Evolutionary conservation across 2,113 vertebrate species (phyloP), one percentile per base, ranked within the genome.

Genomic region (Odocoileus hemionus): DNA sequence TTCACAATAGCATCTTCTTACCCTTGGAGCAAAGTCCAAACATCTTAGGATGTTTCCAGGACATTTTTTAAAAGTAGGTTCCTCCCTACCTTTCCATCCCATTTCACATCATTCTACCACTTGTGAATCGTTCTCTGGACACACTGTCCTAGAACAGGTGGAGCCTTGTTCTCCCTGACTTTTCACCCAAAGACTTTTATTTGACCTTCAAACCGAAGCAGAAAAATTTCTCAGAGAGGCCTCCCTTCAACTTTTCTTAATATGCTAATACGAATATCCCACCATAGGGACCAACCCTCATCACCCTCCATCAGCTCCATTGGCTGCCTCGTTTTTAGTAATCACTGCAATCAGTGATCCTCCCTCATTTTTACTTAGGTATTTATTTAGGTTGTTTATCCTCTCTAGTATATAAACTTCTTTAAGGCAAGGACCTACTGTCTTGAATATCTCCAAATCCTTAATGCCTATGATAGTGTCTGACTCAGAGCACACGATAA

Each of bases 21-120:
- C 26, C 78, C 23, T 89, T 89, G 74, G 6, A 64, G 67, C 17
- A 92, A 89, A 92, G 76, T 88, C 67, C 21, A 86, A 96, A 78
- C 55, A 78, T 50, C 23, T 76, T 58, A 67, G 54, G 30, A 50
- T 76, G 21, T 25, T 30, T 67, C 89, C 67, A 82, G 39, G 2
- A 12, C 30, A 83, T 58, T 86, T 79, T 70, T 43, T 52, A 33
- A 50, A 91, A 79, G 5, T 64, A 43, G 5, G 2, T 2, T 89
- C 6, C n/a, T 80, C 54, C 47, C 23, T 88, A 36, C 7, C 14
- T 83, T 83, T 87, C 10, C 7, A 36, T 50, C 13, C 3, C 13
- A 76, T 52, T n/a, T 45, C 25, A 83, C 15, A 76, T 25, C 26
- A 25, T 67, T 92, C 78, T 83, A 64, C 33, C 23, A 57, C 3